Conservation (phyloP, 2,797 vertebrate species). For the Acomys russatus region DNA sequence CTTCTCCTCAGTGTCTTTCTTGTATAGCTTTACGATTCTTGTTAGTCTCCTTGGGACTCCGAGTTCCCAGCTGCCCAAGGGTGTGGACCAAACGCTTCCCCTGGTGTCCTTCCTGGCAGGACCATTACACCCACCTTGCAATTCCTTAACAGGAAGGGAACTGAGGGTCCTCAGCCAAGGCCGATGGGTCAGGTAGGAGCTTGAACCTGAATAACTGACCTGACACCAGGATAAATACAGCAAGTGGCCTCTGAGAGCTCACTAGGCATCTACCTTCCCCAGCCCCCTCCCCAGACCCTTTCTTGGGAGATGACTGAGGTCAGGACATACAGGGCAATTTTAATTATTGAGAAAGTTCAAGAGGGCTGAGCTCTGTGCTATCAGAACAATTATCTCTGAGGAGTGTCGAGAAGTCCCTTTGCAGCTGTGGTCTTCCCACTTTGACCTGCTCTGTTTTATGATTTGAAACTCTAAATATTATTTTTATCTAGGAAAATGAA, state of each 20-base stretch:
- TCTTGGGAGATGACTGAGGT: background rate
- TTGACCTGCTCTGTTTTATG: background rate
- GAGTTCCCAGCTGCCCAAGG: background rate
- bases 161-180: constrained; percentile 13
- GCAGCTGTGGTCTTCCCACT: fast-evolving
- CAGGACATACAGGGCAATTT: background rate
- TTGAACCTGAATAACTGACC: constrained; percentile 1
- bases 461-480: background rate
- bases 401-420: too few species aligned
- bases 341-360: background rate
- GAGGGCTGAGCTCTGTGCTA: fast-evolving
- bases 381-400: background rate
- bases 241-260: background rate
- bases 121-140: constrained; percentile 40
- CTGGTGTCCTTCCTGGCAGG: background rate
- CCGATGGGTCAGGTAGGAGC: background rate
- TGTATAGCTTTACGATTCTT: fast-evolving
- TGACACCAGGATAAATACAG: background rate
- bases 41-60: constrained; percentile 5
- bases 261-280: fast-evolving
- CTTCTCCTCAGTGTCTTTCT: constrained; percentile 33
- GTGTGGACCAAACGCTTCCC: background rate
- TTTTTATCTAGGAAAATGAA: background rate
- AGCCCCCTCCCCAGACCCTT: background rate
- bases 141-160: constrained; percentile 25